Evolutionary conservation across 2,113 vertebrate genomes (phyloP).

Genomic region (Passer domesticus): DNA sequence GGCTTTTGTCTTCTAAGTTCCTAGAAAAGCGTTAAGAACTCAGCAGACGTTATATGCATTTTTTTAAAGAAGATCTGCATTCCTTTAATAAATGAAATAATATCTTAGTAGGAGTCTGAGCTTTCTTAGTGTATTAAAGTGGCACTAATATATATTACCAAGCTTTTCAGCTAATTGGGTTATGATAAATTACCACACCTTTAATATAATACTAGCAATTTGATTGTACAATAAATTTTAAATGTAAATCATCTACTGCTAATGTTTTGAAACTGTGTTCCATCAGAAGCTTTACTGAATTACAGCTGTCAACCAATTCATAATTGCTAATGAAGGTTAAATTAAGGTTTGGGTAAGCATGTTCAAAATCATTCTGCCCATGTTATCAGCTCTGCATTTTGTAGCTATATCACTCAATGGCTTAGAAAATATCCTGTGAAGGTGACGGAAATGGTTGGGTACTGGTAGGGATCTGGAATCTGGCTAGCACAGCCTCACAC

Average conservation of each 20-base stretch:
- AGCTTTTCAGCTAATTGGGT: slow-evolving; percentile 43
- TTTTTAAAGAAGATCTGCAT: neutral
- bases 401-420: neutral
- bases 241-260: slow-evolving; percentile 54
- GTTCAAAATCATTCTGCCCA: neutral
- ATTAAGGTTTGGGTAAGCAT: neutral
- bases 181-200: slow-evolving; percentile 52
- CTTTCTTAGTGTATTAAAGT: slow-evolving; percentile 20
- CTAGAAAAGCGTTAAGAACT: neutral
- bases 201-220: slow-evolving; percentile 42
- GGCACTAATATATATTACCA: slow-evolving; percentile 38
- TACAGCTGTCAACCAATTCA: slow-evolving; percentile 39
- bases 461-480: neutral
- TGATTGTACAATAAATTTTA: slow-evolving; percentile 24
- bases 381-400: neutral
- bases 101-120: neutral
- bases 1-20: neutral
- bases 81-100: neutral
- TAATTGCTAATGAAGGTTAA: slow-evolving; percentile 29
- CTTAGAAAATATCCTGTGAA: neutral
- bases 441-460: neutral
- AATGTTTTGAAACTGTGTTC: slow-evolving; percentile 54
- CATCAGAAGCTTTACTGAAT: slow-evolving; percentile 48
- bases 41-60: neutral
- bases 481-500: neutral